Evolutionary conservation across 2,113 vertebrate genomes (phyloP), one percentile per base, ranked within the genome.

Genomic region (Monarcha castaneiventris): DNA sequence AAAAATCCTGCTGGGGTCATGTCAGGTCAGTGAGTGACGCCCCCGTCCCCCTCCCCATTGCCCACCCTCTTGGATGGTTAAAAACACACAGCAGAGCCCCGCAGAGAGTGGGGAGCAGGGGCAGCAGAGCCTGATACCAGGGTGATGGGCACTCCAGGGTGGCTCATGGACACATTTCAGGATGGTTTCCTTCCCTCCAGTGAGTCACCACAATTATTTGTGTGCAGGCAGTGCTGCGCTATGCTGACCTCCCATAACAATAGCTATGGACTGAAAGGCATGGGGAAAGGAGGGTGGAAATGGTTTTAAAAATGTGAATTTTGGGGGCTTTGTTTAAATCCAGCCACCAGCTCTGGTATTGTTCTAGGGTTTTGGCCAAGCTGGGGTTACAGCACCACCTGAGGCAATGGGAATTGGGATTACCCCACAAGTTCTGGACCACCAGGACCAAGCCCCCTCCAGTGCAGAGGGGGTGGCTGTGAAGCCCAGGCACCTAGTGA

Each of bases 21-120:
- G 30, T 15, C 1, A 3, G 43, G 63, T 35, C 71, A 71, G 71
- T 0, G 0, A 67, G 48, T 16, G 63, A 58, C 52, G 32, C 37
- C 55, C 32, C 52, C 3, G 0, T 9, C 54, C 32, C 13, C 1
- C 10, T 14, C 3, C 32, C 66, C 43, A 10, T 3, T 44, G 1
- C 58, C 49, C 27, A 41, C 49, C 35, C 61, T 49, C 61, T 12
- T 2, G 5, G 30, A 19, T 16, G 62, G 63, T 11, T 63, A 7
- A 25, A 71, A 75, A 43, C 6, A 56, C 37, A 5, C 30, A 27
- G 69, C 49, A 16, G 43, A 63, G 26, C 35, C 23, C 25, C 0
- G 0, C 16, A 12, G 9, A 39, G 19, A 27, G 39, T 0, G 4
- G 26, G 59, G 49, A 81, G 41, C 39, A 19, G 5, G 20, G 55